Evolutionary conservation across 2,888 invertebrate species (phyloP), one percentile per base, ranked within the genome.

Genomic region (Hemaris fuciformis): DNA sequence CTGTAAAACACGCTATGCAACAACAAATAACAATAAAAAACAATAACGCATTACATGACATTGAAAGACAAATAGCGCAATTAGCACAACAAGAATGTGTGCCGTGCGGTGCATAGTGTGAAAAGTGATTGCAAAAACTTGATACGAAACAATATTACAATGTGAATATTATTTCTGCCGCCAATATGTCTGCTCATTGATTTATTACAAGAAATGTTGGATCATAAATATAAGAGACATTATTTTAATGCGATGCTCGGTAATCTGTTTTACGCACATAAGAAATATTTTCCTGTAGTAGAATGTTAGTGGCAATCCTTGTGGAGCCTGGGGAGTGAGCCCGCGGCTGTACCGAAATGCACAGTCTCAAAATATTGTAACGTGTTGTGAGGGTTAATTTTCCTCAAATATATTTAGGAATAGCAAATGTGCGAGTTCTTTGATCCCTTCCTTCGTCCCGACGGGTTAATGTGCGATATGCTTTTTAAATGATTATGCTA

Each of bases 31-130:
- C 67, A 66, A 64, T 45, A 68, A 72, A 69, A 71, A 71, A 75
- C 67, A 70, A 65, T 65, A 72, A 64, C 64, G 65, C 65, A 68
- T 66, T 70, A 71, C 71, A 68, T 69, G 74, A 73, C 76, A 70
- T 72, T 73, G 70, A 68, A 74, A 71, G 74, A 77, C 70, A 74
- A 77, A 77, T 72, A 66, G 70, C 58, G 68, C 69, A 76, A 76
- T 74, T 76, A 76, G 62, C 38, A 15, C 23, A 45, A 45, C 57
- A 45, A 46, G 41, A 38, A 31, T 41, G 48, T 60, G 41, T 60
- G 53, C 48, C 38, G 41, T 53, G 41, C 53, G 41, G 38, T 53
- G 53, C 53, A 41, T 27, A 64, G 63, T 60, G 65, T 64, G 63
- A 71, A 71, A 68, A 73, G 63, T 64, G 64, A 64, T 63, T 63